Percentiles rank a stretch among this genome's conserved stretches.
These are phyloP conservation scores for Epinotia brunnichana DNA, from an alignment of 2,888 invertebrate species.

Conservation along the genomic window DNA sequence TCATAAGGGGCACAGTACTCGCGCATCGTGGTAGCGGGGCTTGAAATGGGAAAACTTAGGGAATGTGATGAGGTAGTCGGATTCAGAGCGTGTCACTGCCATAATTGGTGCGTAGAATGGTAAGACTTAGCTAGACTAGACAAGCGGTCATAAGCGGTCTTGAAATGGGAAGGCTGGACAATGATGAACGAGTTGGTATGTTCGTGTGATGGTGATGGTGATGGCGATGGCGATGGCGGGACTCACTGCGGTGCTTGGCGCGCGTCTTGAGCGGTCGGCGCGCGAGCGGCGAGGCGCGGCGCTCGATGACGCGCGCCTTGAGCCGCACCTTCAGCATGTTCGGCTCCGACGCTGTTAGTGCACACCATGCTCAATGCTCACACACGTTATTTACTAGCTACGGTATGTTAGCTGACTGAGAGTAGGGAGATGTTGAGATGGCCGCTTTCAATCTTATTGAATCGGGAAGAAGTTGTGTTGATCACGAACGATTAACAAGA, in stretches of 20 bases:
- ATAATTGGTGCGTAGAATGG: too few relatives aligned
- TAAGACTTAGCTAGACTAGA: neutral
- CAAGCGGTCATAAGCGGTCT: too few relatives aligned
- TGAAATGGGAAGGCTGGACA: too few relatives aligned
- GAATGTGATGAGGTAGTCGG: too few relatives aligned
- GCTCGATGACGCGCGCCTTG: constrained; percentile 97
- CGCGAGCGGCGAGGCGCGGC: constrained; percentile 95
- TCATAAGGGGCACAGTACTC: too few relatives aligned
- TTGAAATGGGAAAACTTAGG: too few relatives aligned
- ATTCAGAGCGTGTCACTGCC: too few relatives aligned
- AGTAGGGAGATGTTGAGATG: neutral
- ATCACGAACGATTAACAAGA: too few relatives aligned
- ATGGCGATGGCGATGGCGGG: constrained; percentile 59
- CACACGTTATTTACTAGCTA: constrained; percentile 29
- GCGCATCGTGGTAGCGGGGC: too few relatives aligned
- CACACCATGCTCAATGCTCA: constrained; percentile 64
- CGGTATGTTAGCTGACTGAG: constrained; percentile 6
- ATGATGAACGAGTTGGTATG: too few relatives aligned
- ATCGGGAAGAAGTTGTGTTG: neutral
- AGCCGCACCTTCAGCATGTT: constrained; percentile 97
- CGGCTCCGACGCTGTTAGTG: constrained; percentile 95
- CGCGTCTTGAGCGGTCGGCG: constrained; percentile 89
- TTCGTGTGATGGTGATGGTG: neutral
- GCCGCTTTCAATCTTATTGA: neutral
- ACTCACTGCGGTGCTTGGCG: constrained; percentile 86